These are phyloP conservation scores for Gobiocypris rarus DNA, from an alignment of 2,113 vertebrate species.

Conservation along the genomic window DNA sequence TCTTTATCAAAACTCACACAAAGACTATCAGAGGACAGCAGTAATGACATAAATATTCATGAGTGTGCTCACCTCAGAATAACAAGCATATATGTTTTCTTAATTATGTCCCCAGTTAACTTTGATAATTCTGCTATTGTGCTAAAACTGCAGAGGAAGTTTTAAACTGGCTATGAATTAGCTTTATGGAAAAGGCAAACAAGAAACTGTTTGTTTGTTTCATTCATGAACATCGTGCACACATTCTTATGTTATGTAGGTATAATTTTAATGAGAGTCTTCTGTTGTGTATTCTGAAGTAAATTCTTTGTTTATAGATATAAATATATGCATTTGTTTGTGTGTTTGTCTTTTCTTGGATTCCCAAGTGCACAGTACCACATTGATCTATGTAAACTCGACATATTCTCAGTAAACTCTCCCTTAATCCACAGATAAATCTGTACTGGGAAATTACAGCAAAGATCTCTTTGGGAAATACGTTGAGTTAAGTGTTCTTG, in stretches of 20 bases:
- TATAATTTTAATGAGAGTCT: constrained; percentile 7
- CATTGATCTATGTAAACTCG: neutral
- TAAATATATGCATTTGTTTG: neutral
- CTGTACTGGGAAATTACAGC: neutral
- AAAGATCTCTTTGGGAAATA: constrained; percentile 30
- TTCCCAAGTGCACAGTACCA: neutral
- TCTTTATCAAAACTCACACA: constrained; percentile 56
- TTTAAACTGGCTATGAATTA: neutral
- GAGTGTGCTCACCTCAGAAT: constrained; percentile 50
- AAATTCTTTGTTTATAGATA: neutral
- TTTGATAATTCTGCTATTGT: constrained; percentile 42
- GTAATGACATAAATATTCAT: constrained; percentile 55
- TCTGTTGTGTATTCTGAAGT: neutral
- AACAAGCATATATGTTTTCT: constrained; percentile 52
- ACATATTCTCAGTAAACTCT: neutral
- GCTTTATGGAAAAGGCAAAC: neutral
- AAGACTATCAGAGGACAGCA: constrained; percentile 53
- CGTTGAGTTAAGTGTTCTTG: constrained; percentile 31
- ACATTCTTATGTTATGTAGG: neutral
- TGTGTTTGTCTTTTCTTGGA: neutral
- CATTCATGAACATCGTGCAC: neutral
- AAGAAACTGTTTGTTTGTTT: constrained; percentile 7
- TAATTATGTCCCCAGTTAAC: constrained; percentile 48
- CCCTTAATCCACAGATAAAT: neutral
- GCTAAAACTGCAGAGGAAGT: neutral